phyloP scores from a whole-genome alignment of 2,113 vertebrate genomes.

The Xiphophorus maculatus region DNA sequence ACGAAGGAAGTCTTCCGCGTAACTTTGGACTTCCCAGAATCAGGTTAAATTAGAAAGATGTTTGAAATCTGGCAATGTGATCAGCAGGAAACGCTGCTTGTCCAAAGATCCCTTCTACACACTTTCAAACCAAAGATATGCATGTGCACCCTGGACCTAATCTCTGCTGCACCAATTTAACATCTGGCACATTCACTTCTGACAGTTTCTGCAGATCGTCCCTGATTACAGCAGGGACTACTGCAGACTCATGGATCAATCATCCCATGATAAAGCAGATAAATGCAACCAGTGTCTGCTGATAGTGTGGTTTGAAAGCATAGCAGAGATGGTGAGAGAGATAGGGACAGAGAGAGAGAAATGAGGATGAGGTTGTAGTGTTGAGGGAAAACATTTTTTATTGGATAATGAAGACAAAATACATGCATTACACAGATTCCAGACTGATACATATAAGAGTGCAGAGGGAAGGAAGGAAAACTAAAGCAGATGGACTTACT shows the following conservation, averaged over 20 bases:
- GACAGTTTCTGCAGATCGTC: constrained; percentile 66
- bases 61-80: constrained; percentile 30
- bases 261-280: constrained; percentile 69
- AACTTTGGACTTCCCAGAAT: constrained; percentile 31
- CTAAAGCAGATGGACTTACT: constrained; percentile 67
- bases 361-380: constrained; percentile 35
- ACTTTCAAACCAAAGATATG: constrained; percentile 46
- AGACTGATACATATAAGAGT: constrained; percentile 38
- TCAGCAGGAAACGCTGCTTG: constrained; percentile 10
- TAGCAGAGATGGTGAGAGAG: constrained; percentile 15
- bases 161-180: constrained; percentile 61
- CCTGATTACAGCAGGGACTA: constrained; percentile 51
- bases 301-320: constrained; percentile 9
- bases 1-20: neutral
- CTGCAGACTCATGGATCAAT: constrained; percentile 71
- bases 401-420: constrained; percentile 61
- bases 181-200: constrained; percentile 41
- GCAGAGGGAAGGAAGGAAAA: constrained; percentile 27
- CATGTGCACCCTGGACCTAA: constrained; percentile 45
- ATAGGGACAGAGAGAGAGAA: neutral
- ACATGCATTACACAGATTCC: constrained; percentile 46
- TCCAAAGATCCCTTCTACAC: constrained; percentile 32
- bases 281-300: constrained; percentile 47
- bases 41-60: constrained; percentile 18
- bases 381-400: constrained; percentile 61